Base-by-base conservation (phyloP, 2,888 invertebrate species). In the Agrotis ipsilon region DNA sequence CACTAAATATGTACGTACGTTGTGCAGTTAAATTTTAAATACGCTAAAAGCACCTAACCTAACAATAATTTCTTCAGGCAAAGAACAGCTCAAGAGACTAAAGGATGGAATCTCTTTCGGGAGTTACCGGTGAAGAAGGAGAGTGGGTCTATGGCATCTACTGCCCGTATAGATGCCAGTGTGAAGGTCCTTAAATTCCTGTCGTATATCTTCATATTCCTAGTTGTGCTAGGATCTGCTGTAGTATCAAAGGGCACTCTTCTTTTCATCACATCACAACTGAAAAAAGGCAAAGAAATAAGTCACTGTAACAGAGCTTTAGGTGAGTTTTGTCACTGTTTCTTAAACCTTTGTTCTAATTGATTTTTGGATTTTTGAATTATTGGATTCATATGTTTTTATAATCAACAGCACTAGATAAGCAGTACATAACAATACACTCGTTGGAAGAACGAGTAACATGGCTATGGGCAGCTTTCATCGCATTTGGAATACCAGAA, bases 31-130 rank as follows among this genome's bases (percentile, higher is more conserved):
- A 6, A 19, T 39, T 71, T 3, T 1, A 14, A 13, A 46, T 5
- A 66, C 2, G 24, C 11, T 64, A 7, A 6, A 32, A 32, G 32
- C 32, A 32, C 7, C 7, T 32, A 57, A 57, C 1, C 49, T 9
- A 3, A 6, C 43, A 65, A 19, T 13, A 19, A 71, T 58, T 65
- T 62, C 86, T 86, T 52, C 89, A 97, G 97, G 74, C 95, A 96
- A 87, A 91, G 96, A 78, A 96, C 96, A 80, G 93, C 95, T 48
- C 93, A 97, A 94, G 96, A 97, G 84, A 92, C 95, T 11, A 96
- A 97, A 88, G 96, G 97, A 94, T 99, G 98, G 98, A 98, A 98
- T 89, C 96, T 97, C 18, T 98, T 98, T 91, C 96, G 97, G 86
- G 97, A 97, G 85, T 96, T 97, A 14, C 98, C 98, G 1, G 96